Percentiles rank a stretch among this genome's conserved stretches.
phyloP scores from a whole-genome alignment of 1,140 invertebrate species.

The Hirudo medicinalis region DNA sequence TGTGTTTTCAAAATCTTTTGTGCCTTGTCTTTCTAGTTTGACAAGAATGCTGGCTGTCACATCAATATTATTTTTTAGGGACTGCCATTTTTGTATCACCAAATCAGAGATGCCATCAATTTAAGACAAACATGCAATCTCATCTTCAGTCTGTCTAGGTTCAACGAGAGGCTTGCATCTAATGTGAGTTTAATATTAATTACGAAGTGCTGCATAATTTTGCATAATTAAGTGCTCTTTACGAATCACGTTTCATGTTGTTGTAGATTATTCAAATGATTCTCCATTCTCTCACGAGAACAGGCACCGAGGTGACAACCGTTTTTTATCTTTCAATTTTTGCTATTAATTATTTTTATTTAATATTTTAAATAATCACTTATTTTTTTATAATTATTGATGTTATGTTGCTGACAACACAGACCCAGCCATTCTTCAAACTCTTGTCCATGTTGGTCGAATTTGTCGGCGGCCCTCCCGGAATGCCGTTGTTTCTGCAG shows the following conservation, averaged over 20 bases:
- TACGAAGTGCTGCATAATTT: not conserved
- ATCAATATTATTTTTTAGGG: constrained; percentile 46
- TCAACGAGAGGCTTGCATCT: constrained; percentile 70
- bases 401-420: constrained; percentile 1
- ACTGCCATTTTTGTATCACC: constrained; percentile 81
- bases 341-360: not conserved
- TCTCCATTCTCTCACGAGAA: not conserved
- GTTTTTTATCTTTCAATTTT: not conserved
- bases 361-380: not conserved
- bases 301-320: not conserved
- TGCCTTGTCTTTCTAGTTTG: not conserved
- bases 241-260: not conserved
- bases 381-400: not conserved
- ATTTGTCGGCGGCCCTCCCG: constrained; percentile 51
- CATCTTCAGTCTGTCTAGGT: constrained; percentile 75
- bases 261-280: not conserved
- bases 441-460: constrained; percentile 50
- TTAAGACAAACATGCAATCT: constrained; percentile 76
- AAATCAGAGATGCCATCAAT: constrained; percentile 82
- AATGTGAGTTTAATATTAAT: constrained; percentile 38
- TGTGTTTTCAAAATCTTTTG: constrained; percentile 33
- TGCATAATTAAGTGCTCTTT: not conserved
- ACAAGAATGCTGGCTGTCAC: not conserved
- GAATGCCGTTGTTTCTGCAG: constrained; percentile 74
- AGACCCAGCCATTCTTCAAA: constrained; percentile 70